phyloP scores from a whole-genome alignment of 2,113 vertebrate species.

The Takifugu flavidus region DNA sequence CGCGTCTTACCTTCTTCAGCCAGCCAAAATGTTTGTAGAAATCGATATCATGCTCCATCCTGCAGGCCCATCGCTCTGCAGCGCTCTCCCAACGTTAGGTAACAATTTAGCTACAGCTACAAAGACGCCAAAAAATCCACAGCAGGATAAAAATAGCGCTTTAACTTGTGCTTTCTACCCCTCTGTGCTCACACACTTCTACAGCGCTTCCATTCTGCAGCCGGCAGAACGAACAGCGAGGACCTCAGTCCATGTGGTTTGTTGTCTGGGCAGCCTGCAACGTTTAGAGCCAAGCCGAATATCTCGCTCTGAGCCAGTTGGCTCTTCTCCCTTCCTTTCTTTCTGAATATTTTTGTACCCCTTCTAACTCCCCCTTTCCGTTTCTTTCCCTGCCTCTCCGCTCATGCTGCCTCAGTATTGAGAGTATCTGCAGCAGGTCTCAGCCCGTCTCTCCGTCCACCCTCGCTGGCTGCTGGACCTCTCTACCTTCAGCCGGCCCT shows the following conservation, averaged over 20 bases:
- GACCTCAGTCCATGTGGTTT: slow-evolving; percentile 77
- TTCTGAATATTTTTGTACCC: slow-evolving; percentile 31
- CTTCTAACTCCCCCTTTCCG: slow-evolving; percentile 38
- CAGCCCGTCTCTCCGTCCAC: slow-evolving; percentile 17
- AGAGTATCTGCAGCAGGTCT: slow-evolving; percentile 25
- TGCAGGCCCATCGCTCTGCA: slow-evolving; percentile 84
- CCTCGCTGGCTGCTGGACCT: slow-evolving; percentile 19
- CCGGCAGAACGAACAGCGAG: slow-evolving; percentile 40
- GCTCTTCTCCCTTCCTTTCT: slow-evolving; percentile 59
- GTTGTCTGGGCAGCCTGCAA: slow-evolving; percentile 70
- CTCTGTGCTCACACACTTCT: slow-evolving; percentile 31
- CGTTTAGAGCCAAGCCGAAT: slow-evolving; percentile 65
- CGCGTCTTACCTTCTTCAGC: slow-evolving; percentile 91
- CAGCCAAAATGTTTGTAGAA: slow-evolving; percentile 96
- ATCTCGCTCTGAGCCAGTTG: slow-evolving; percentile 73
- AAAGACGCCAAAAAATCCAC: slow-evolving; percentile 20
- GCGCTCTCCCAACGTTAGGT: slow-evolving; percentile 61
- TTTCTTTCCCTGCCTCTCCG: slow-evolving; percentile 18
- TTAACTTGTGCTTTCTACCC: slow-evolving; percentile 24
- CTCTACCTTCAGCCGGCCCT: slow-evolving; percentile 24
- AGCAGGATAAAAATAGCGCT: slow-evolving; percentile 42
- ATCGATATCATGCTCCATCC: slow-evolving; percentile 96
- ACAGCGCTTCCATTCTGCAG: slow-evolving; percentile 55
- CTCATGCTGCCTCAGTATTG: slow-evolving; percentile 32
- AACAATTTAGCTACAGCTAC: slow-evolving; percentile 29